Base-by-base conservation (phyloP, 2,797 vertebrate species). In the Netta rufina region DNA sequence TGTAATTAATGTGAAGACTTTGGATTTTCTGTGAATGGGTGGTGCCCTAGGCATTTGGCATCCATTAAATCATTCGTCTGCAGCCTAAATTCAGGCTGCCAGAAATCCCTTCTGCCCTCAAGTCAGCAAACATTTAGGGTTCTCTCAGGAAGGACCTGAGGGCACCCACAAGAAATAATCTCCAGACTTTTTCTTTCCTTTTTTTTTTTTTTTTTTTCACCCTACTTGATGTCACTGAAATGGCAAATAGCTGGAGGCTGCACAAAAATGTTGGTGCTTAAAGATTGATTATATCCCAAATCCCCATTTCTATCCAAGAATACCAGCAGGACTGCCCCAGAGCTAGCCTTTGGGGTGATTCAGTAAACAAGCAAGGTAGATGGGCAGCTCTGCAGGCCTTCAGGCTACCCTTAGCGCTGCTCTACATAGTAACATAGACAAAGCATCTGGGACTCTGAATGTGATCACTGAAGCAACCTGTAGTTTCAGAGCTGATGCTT, bases 401-500 rank as follows among this genome's bases (percentile, higher is more conserved):
- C 33, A 81, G 90, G 91, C 85, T 91, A 28, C 73, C 94, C 87
- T 47, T 74, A 91, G 76, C 79, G 91, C 62, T 80, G 41, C 41
- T 86, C n/a, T 66, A 10, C 56, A 17, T 1, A 53, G 62, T 32
- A 78, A 60, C 43, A 83, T 1, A 87, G 58, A 91, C 14, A n/a
- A 58, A 66, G 33, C 79, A 85, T 73, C 87, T 94, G 84, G 65
- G 70, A 51, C 69, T 84, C 83, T 45, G 57, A 57, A 11, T 69
- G 51, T 1, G 0, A 57, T 94, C 79, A 84, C 38, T 69, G 91
- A 78, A 92, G 66, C 84, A 92, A 82, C 56, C 70, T 85, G 62
- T 83, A 69, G n/a, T 87, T 84, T 91, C 75, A 70, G 84, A 78
- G 56, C 45, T 91, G 73, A 65, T 78, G 91, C 91, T 95, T 58